A percentile compares a stretch with the other conserved stretches of the same genome.
phyloP scores from a whole-genome alignment of 2,888 invertebrate species.

The Tenthredo notha region DNA sequence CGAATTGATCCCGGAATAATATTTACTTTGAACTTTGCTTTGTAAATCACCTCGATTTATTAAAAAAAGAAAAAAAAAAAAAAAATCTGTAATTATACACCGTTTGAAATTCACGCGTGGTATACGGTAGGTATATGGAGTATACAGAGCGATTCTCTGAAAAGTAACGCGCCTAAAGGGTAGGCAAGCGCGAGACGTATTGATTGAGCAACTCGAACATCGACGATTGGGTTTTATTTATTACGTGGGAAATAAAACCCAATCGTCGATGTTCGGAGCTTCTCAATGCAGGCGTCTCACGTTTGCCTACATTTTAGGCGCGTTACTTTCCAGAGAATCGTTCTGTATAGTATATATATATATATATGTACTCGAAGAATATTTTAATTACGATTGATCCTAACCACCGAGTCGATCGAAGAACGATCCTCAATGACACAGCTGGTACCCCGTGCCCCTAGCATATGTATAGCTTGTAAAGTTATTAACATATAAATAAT shows the following conservation, averaged over 20 bases:
- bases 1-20: background rate
- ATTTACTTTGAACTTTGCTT: background rate
- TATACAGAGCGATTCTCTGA: too few species aligned
- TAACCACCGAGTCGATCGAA: slow-evolving; percentile 3
- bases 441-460: slow-evolving; percentile 7
- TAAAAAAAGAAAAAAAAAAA: background rate
- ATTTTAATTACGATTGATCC: background rate
- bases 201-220: too few species aligned
- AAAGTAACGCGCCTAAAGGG: too few species aligned
- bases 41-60: background rate
- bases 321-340: too few species aligned
- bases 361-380: background rate
- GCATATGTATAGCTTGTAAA: background rate
- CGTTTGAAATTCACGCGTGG: slow-evolving; percentile 29
- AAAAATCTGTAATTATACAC: background rate
- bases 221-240: too few species aligned
- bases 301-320: too few species aligned
- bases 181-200: too few species aligned
- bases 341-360: background rate
- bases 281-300: too few species aligned
- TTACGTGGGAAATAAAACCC: too few species aligned
- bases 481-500: slow-evolving; percentile 16
- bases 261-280: too few species aligned
- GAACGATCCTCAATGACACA: background rate
- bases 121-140: slow-evolving; percentile 56